Evolutionary conservation across 2,888 invertebrate species (phyloP), one percentile per base, ranked within the genome.

Genomic region (Euplexia lucipara): DNA sequence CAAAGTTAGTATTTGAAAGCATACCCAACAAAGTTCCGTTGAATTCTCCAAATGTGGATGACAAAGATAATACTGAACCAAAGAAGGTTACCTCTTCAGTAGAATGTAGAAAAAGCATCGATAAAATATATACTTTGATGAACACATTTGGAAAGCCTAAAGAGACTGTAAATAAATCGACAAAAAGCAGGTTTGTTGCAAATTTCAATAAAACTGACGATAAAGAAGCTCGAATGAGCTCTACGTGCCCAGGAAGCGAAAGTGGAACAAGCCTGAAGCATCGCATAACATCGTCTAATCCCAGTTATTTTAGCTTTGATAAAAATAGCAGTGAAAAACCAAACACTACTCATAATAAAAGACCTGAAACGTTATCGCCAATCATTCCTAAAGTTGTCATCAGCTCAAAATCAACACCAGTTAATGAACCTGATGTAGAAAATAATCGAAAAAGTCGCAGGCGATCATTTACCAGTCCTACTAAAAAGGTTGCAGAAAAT

Each of bases 71-170:
- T 37, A 72, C 62, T 32, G 76, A 78, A 14, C 7, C 63, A 6
- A 90, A 87, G 64, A 87, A 86, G 68, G 16, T 54, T 0, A 70
- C 77, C 2, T 69, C 86, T 12, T 70, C 90, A 7, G 56, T 89
- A 4, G 90, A 92, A 79, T 94, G 92, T 63, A 88, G 90, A 74
- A 91, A 91, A 79, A 94, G 92, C 75, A 94, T 95, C 60, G 91
- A 94, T 51, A 91, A 92, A 85, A 87, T 95, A 71, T 94, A 94
- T 70, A 83, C 86, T 69, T 86, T 95, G 47, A 90, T 95, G 79
- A 92, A 90, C 35, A 89, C 88, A 57, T 70, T 90, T 12, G 84
- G 79, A 8, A 89, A 87, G 47, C 58, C 61, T 10, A 83, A 86
- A 37, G 61, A 64, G 2, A 57, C 53, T 32, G 86, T 87, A 52